Evolutionary conservation across 1,140 invertebrate species (phyloP).

Genomic region (Brachionus rubens): DNA sequence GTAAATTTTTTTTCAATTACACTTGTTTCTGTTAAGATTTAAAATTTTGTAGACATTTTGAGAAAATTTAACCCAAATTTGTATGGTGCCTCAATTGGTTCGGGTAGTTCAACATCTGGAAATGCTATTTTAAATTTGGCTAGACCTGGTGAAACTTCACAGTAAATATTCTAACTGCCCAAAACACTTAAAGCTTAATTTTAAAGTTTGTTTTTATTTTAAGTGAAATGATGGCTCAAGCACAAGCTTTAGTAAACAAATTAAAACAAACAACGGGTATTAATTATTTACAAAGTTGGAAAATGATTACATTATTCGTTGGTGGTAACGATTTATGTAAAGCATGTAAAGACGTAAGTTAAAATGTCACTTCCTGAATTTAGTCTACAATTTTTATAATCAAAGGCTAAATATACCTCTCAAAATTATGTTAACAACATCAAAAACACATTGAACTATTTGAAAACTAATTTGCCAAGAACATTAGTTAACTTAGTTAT

Average conservation of each 20-base stretch:
- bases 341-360: slow-evolving; percentile 62
- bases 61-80: slow-evolving; percentile 56
- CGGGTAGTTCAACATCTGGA: slow-evolving; percentile 49
- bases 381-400: background rate
- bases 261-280: slow-evolving; percentile 66
- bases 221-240: slow-evolving; percentile 69
- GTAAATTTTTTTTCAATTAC: slow-evolving; percentile 34
- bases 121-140: slow-evolving; percentile 55
- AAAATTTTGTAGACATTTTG: slow-evolving; percentile 58
- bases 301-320: slow-evolving; percentile 76
- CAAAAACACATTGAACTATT: slow-evolving; percentile 63
- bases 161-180: slow-evolving; percentile 47
- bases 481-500: slow-evolving; percentile 74
- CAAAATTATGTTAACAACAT: slow-evolving; percentile 67
- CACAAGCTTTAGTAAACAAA: slow-evolving; percentile 67
- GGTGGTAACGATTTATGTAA: slow-evolving; percentile 80
- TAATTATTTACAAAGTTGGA: slow-evolving; percentile 66
- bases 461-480: slow-evolving; percentile 69
- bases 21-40: background rate
- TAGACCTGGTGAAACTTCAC: slow-evolving; percentile 52
- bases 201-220: background rate
- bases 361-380: background rate
- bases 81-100: slow-evolving; percentile 54
- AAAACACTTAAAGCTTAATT: background rate
- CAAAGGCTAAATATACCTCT: slow-evolving; percentile 52